phyloP scores from a whole-genome alignment of 2,797 vertebrate species.

The Coendou prehensilis region DNA sequence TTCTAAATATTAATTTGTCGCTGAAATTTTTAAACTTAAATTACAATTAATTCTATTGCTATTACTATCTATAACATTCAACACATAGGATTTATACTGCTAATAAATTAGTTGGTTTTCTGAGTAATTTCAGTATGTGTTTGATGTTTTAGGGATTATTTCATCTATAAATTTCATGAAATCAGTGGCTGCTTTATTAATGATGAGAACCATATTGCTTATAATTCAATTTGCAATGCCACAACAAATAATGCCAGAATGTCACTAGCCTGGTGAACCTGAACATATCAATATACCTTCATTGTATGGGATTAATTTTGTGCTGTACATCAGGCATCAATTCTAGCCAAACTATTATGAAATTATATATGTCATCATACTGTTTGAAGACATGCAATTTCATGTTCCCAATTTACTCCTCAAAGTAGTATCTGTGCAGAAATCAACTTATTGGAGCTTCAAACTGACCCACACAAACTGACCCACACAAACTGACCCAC shows the following conservation, averaged over 20 bases:
- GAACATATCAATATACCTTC: background rate
- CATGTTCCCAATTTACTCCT: background rate
- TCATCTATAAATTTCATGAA: background rate
- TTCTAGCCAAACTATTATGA: constrained; percentile 4
- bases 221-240: background rate
- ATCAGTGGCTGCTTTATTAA: background rate
- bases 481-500: background rate
- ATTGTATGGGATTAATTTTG: background rate
- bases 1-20: background rate
- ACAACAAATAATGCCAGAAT: background rate
- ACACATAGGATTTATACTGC: background rate
- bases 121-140: background rate
- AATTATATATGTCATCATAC: constrained; percentile 29
- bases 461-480: background rate
- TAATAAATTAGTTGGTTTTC: background rate
- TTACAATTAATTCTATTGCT: background rate
- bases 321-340: background rate
- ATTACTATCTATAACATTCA: background rate
- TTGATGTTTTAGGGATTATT: background rate
- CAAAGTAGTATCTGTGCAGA: background rate
- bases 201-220: background rate
- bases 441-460: background rate
- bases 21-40: background rate
- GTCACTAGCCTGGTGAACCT: background rate
- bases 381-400: constrained; percentile 36